phyloP scores from a whole-genome alignment of 2,113 vertebrate species.

The Thymallus thymallus region DNA sequence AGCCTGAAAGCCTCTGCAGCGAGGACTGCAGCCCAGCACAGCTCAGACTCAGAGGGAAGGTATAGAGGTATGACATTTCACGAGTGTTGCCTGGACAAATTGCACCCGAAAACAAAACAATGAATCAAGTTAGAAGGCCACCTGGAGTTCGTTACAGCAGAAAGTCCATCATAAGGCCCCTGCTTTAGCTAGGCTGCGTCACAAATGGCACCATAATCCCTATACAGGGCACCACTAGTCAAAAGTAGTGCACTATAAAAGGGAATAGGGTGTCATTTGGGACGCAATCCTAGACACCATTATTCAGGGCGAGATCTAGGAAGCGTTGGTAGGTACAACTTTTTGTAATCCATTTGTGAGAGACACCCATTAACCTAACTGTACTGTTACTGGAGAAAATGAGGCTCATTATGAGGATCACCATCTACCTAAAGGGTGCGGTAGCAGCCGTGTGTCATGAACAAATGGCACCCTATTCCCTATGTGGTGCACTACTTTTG shows the following conservation, averaged over 20 bases:
- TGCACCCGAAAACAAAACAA: constrained; percentile 55
- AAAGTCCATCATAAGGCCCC: constrained; percentile 48
- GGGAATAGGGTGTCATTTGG: no score
- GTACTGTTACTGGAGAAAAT: constrained; percentile 49
- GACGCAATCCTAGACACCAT: constrained; percentile 27
- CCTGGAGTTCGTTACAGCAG: constrained; percentile 59
- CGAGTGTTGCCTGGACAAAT: constrained; percentile 64
- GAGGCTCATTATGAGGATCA: constrained; percentile 61
- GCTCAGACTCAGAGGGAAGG: background rate
- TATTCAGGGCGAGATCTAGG: constrained; percentile 53
- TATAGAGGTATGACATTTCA: constrained; percentile 48
- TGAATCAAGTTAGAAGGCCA: constrained; percentile 69
- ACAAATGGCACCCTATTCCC: no score
- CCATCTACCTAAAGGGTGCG: constrained; percentile 50
- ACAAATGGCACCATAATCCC: no score
- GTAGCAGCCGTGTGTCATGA: no score
- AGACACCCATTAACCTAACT: constrained; percentile 58
- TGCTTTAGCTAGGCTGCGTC: constrained; percentile 12
- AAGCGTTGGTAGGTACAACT: constrained; percentile 29
- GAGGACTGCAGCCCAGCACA: constrained; percentile 41
- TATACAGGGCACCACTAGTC: no score
- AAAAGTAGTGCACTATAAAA: no score
- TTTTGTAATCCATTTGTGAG: constrained; percentile 55
- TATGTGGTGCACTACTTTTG: no score
- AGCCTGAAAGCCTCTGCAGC: constrained; percentile 46